These are phyloP conservation scores for Bombus polaris DNA, from an alignment of 1,140 invertebrate species.

Conservation along the genomic window DNA sequence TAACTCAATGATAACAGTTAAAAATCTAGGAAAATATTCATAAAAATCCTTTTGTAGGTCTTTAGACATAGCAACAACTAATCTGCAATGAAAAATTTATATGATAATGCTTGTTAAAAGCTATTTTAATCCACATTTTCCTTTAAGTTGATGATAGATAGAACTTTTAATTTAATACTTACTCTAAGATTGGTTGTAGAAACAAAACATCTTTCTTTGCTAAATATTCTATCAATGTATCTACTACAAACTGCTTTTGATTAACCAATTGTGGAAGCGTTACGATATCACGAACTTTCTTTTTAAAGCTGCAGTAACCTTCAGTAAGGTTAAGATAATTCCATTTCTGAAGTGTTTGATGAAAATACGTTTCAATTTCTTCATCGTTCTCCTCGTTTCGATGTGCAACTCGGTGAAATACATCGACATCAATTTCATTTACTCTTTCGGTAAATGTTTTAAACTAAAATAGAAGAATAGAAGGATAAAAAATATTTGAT, in stretches of 20 bases:
- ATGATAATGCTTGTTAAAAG: slow-evolving; percentile 12
- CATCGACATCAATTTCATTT: slow-evolving; percentile 91
- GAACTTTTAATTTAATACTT: slow-evolving; percentile 79
- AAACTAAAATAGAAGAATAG: slow-evolving; percentile 86
- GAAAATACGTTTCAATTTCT: slow-evolving; percentile 89
- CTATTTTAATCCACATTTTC: slow-evolving; percentile 3
- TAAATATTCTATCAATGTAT: slow-evolving; percentile 88
- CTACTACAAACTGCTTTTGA: slow-evolving; percentile 89
- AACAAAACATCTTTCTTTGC: slow-evolving; percentile 87
- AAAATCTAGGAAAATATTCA: slow-evolving; percentile 88
- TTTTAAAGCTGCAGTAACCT: slow-evolving; percentile 89
- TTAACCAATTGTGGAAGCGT: slow-evolving; percentile 91
- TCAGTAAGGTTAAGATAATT: slow-evolving; percentile 92
- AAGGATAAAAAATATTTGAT: slow-evolving; percentile 52
- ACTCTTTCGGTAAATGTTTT: slow-evolving; percentile 93
- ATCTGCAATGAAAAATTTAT: slow-evolving; percentile 83
- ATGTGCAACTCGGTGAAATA: slow-evolving; percentile 90
- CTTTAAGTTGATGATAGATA: neutral
- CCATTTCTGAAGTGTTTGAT: slow-evolving; percentile 93
- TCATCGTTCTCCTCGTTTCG: slow-evolving; percentile 86
- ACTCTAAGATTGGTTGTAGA: slow-evolving; percentile 92
- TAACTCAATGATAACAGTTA: slow-evolving; percentile 88
- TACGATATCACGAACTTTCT: slow-evolving; percentile 88
- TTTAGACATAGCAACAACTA: slow-evolving; percentile 91
- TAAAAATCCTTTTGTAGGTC: slow-evolving; percentile 95